Conservation (phyloP, 2,888 invertebrate species). For the Pyrrhia umbra region DNA sequence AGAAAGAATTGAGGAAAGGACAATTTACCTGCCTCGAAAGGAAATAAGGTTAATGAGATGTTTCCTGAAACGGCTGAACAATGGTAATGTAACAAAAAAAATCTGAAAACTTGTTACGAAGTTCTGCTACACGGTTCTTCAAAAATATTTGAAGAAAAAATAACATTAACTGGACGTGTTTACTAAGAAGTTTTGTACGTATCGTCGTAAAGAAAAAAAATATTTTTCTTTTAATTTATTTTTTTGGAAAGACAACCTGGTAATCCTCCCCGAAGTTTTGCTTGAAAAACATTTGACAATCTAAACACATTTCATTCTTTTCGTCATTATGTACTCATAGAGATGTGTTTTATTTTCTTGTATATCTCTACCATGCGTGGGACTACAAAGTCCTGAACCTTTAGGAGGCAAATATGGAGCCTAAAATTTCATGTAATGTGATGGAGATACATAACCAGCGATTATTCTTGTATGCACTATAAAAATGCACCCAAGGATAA, state of each 20-base stretch:
- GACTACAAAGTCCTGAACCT: too few relatives aligned
- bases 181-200: not conserved
- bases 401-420: too few relatives aligned
- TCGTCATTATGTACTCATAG: too few relatives aligned
- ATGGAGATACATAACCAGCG: too few relatives aligned
- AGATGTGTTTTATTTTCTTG: too few relatives aligned
- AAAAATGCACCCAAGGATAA: too few relatives aligned
- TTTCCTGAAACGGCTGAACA: constrained; percentile 41
- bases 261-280: not conserved
- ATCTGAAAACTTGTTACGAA: constrained; percentile 33
- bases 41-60: constrained; percentile 39
- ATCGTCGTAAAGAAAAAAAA: not conserved
- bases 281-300: too few relatives aligned
- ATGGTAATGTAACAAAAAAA: constrained; percentile 14
- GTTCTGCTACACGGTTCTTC: constrained; percentile 3
- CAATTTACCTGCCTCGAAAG: constrained; percentile 5
- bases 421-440: too few relatives aligned
- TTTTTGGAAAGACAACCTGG: not conserved
- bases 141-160: constrained; percentile 5
- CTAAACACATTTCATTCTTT: too few relatives aligned
- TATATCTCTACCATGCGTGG: too few relatives aligned
- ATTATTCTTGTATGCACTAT: too few relatives aligned
- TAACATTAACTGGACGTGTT: constrained; percentile 1
- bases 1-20: constrained; percentile 13
- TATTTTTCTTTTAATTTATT: not conserved